phyloP scores from a whole-genome alignment of 2,888 invertebrate genomes.

The Empis livida region DNA sequence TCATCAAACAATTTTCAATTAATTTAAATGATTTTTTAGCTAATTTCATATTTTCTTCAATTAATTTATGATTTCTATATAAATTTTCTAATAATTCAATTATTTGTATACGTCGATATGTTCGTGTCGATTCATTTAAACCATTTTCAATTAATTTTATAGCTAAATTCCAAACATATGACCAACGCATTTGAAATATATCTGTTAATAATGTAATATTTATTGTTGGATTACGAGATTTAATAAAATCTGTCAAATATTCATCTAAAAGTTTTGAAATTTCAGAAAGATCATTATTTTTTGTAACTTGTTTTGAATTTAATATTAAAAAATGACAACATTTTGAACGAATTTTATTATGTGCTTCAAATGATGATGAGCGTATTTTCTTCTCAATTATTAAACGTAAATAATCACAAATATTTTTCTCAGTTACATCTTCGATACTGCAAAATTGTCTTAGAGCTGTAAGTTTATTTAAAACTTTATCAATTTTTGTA shows the following conservation, averaged over 20 bases:
- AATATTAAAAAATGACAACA: slow-evolving; percentile 22
- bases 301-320: slow-evolving; percentile 13
- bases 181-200: slow-evolving; percentile 51
- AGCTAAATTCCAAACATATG: slow-evolving; percentile 46
- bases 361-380: slow-evolving; percentile 16
- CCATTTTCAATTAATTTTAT: slow-evolving; percentile 45
- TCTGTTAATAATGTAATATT: slow-evolving; percentile 53
- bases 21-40: slow-evolving; percentile 15
- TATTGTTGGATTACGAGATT: slow-evolving; percentile 30
- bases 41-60: slow-evolving; percentile 15
- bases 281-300: slow-evolving; percentile 5
- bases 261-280: slow-evolving; percentile 17
- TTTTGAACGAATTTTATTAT: slow-evolving; percentile 21
- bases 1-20: slow-evolving; percentile 17
- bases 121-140: slow-evolving; percentile 46
- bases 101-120: slow-evolving; percentile 54
- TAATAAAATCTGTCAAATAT: slow-evolving; percentile 23
- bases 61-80: slow-evolving; percentile 40
- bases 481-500: slow-evolving; percentile 40
- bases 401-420: slow-evolving; percentile 20
- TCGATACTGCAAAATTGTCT: slow-evolving; percentile 14
- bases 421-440: slow-evolving; percentile 19
- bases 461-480: slow-evolving; percentile 19
- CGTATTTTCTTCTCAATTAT: slow-evolving; percentile 23
- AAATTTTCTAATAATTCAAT: slow-evolving; percentile 51